Evolutionary conservation across 2,888 invertebrate species (phyloP).

Genomic region (Melanostoma scalare): DNA sequence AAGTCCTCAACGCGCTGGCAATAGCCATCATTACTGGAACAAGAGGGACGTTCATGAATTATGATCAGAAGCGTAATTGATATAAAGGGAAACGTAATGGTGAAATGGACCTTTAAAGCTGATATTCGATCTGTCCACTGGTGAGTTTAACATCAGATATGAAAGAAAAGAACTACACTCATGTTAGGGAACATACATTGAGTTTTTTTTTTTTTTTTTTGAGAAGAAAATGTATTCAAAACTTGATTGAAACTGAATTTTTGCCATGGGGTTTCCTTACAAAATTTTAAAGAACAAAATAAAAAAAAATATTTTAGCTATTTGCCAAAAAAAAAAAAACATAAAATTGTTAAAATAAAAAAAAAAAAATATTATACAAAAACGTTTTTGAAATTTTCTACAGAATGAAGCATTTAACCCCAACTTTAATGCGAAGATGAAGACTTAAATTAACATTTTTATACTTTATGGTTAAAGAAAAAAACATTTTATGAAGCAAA

Average conservation of each 20-base stretch:
- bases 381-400: slow-evolving; percentile 66
- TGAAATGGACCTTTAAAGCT: slow-evolving; percentile 1
- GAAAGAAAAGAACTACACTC: slow-evolving; percentile 2
- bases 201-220: slow-evolving; percentile 42
- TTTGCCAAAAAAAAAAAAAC: slow-evolving; percentile 58
- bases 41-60: slow-evolving; percentile 77
- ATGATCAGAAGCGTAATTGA: slow-evolving; percentile 76
- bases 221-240: slow-evolving; percentile 6
- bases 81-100: slow-evolving; percentile 25
- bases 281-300: slow-evolving; percentile 23
- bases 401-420: slow-evolving; percentile 70
- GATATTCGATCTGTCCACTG: slow-evolving; percentile 34
- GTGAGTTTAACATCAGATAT: slow-evolving; percentile 41
- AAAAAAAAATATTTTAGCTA: slow-evolving; percentile 26
- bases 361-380: slow-evolving; percentile 34
- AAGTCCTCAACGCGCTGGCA: slow-evolving; percentile 83
- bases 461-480: slow-evolving; percentile 58
- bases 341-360: slow-evolving; percentile 17
- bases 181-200: slow-evolving; percentile 18
- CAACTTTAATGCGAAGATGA: slow-evolving; percentile 67
- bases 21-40: slow-evolving; percentile 77
- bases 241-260: slow-evolving; percentile 50
- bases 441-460: slow-evolving; percentile 70
- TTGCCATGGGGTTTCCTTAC: slow-evolving; percentile 51
- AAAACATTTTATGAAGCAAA: slow-evolving; percentile 30